Evolutionary conservation across 2,797 vertebrate genomes (phyloP), one percentile per base, ranked within the genome.

Genomic region (Acipenser transmontanus): DNA sequence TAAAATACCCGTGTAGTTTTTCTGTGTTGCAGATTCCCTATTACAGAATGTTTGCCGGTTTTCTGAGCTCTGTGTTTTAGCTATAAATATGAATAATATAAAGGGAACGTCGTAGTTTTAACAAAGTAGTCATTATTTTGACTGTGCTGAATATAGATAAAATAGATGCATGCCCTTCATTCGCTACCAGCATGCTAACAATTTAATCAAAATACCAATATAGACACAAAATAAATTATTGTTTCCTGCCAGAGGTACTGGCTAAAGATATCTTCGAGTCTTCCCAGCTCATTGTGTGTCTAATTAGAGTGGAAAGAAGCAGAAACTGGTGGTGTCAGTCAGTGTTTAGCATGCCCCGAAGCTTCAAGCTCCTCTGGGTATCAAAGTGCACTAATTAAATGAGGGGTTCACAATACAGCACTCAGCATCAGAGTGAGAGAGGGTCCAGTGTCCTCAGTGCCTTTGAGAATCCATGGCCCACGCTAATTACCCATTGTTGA

Each of bases 331-430:
- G 80, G 93, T 97, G 95, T 96, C 96, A 95, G 95, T 94, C 94
- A 93, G 91, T 95, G 93, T 98, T 98, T 96, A 93, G 93, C 94
- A 96, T 97, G 95, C 94, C 96, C 94, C 80, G 89, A 93, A 96
- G 94, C 94, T 93, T 91, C 89, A 92, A 93, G 91, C 92, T 98
- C 96, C 97, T 96, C 91, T 95, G 95, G 95, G 96, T 97, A 98
- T 98, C 96, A 98, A 98, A 97, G 97, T 95, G 92, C 89, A 93
- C 95, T 98, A 98, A 98, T 99, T 98, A 98, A 98, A 98, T 94
- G 94, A 93, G 92, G 95, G 92, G 91, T 94, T 92, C 88, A 85
- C 90, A 91, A 91, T 92, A 88, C 84, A 83, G 89, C 89, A 90
- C 92, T 93, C 91, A 93, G 92, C 93, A 93, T 95, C 94, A 92